Conservation (phyloP, 1,140 invertebrate species). For the Tetragonula clypearis region DNA sequence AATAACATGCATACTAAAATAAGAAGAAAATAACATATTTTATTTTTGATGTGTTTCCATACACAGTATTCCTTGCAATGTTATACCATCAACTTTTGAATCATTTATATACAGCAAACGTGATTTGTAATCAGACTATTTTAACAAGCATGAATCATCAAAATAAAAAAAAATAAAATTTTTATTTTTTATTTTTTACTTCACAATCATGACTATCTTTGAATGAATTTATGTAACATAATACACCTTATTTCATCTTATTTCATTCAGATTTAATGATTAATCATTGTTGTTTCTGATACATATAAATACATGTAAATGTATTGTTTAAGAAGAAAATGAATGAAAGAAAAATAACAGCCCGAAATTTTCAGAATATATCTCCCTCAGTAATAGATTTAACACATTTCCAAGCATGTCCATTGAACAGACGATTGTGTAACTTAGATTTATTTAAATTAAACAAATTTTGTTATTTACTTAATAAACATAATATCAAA, state of each 20-base stretch:
- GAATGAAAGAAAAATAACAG: background rate
- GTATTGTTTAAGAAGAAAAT: background rate
- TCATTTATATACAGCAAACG: background rate
- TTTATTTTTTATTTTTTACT: background rate
- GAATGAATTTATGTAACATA: background rate
- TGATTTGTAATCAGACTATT: background rate
- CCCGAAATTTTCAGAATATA: background rate
- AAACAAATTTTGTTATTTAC: background rate
- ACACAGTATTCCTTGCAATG: background rate
- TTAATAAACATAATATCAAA: background rate
- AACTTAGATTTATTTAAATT: background rate
- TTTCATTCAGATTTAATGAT: background rate
- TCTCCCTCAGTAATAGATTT: background rate
- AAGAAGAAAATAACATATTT: background rate
- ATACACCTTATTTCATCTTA: background rate
- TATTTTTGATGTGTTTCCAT: background rate
- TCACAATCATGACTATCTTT: background rate
- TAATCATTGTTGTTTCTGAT: background rate
- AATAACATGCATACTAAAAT: constrained; percentile 7
- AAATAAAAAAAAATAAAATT: background rate
- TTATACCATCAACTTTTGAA: background rate
- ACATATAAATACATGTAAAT: background rate
- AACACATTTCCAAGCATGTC: background rate
- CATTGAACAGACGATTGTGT: background rate
- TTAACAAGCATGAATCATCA: background rate